Base-by-base conservation (phyloP, 2,888 invertebrate species). In the Hypolimnas misippus region DNA sequence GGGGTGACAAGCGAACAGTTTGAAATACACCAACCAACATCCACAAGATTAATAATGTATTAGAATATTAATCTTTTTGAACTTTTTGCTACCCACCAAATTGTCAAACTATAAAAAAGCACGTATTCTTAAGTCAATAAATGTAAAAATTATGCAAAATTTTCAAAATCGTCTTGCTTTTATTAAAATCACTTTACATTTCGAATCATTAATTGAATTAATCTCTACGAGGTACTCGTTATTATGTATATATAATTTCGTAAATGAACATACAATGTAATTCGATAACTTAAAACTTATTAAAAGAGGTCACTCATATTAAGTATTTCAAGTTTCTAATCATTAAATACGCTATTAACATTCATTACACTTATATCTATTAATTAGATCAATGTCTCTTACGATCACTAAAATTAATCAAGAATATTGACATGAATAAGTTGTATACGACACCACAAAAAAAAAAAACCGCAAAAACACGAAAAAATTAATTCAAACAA, bases 361-460 rank as follows among this genome's bases (percentile, higher is more conserved):
- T 46, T 46, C 10, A 46, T 46, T 46, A 46, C 10, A 42, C n/a
- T 46, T 46, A 19, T 46, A n/a, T 19, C n/a, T 3, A 21, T n/a
- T 19, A 21, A 46, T 46, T 46, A 21, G 4, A 21, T 46, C 44
- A 12, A 2, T 42, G 12, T 21, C 5, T 46, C 12, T 12, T 46
- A 17, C 12, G 44, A 46, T 46, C 21, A 3, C 10, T 21, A 12
- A 21, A 44, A 42, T 42, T 17, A 44, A 44, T n/a, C 44, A 19
- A 44, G 0, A n/a, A 12, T 46, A 12, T 21, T 21, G 19, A 46
- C 21, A 25, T n/a, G 42, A 17, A 17, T 3, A 40, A 35, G 35
- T 10, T 35, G 3, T 7, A 35, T 14, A 46, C 7, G 49, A 10
- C 29, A n/a, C n/a, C 7, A 12, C 2, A 14, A 8, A 25, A 21